Conservation (phyloP, 2,113 vertebrate species). For the Cryptoleucopteryx plumbea region DNA sequence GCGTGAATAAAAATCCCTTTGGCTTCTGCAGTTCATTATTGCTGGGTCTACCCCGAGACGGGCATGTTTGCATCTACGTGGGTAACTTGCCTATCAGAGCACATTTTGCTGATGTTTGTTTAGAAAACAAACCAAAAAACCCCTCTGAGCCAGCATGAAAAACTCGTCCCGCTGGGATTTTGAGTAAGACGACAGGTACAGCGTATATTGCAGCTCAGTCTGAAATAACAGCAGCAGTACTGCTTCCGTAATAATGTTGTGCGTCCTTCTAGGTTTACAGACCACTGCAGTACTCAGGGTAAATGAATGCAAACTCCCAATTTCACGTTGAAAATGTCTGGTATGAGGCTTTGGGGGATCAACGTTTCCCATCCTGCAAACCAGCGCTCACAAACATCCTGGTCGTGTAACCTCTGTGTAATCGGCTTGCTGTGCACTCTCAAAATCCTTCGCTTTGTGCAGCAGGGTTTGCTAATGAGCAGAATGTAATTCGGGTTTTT, state of each 20-base stretch:
- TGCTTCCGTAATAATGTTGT: fast-evolving
- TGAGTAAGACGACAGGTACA: neutral
- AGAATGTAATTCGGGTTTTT: neutral
- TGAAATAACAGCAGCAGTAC: neutral
- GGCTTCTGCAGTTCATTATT: neutral
- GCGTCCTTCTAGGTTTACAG: neutral
- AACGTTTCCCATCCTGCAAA: neutral
- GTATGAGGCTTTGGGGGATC: too few relatives aligned
- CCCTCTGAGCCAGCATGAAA: neutral
- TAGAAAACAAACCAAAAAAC: neutral
- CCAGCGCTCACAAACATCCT: neutral
- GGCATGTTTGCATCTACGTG: fast-evolving
- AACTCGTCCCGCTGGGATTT: neutral
- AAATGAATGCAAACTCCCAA: fast-evolving
- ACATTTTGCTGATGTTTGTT: neutral
- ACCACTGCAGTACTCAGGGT: neutral
- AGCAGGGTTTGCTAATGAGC: constrained; percentile 43
- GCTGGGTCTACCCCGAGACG: fast-evolving
- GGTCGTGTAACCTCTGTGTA: neutral
- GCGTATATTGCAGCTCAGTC: neutral
- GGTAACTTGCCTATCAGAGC: neutral
- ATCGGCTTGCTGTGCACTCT: neutral
- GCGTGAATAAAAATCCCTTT: neutral
- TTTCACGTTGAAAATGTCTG: fast-evolving
- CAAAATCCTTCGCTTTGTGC: neutral